Percentiles rank a stretch among this genome's conserved stretches.
phyloP scores from a whole-genome alignment of 2,888 invertebrate genomes.

The Ochropleura leucogaster region DNA sequence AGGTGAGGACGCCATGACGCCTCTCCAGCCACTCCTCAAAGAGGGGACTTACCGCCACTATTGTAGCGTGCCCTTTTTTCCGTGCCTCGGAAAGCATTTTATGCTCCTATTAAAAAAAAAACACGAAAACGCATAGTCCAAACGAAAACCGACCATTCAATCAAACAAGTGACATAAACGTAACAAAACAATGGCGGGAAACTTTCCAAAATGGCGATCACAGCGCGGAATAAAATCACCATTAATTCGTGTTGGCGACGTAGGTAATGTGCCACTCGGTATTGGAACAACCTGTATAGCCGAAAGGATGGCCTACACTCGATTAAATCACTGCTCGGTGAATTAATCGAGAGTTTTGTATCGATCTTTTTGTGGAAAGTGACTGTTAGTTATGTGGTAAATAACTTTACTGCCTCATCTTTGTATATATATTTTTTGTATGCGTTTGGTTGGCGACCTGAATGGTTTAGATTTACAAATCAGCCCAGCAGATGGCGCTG shows the following conservation, averaged over 20 bases:
- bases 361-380: slow-evolving; percentile 41
- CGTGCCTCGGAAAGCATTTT: no score
- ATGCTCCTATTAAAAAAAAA: no score
- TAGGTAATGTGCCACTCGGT: slow-evolving; percentile 85
- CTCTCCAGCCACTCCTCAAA: no score
- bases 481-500: no score
- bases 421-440: no score
- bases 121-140: slow-evolving; percentile 29
- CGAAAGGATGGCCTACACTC: slow-evolving; percentile 61
- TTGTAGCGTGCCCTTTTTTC: no score
- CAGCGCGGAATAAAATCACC: slow-evolving; percentile 83
- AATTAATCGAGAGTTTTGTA: slow-evolving; percentile 62
- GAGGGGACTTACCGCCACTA: no score
- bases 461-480: no score
- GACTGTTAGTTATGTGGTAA: background rate
- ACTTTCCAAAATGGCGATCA: slow-evolving; percentile 63
- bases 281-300: slow-evolving; percentile 83
- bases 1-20: no score
- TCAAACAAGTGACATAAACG: slow-evolving; percentile 54
- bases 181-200: slow-evolving; percentile 64
- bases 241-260: slow-evolving; percentile 88
- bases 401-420: no score
- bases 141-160: slow-evolving; percentile 57
- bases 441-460: no score
- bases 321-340: slow-evolving; percentile 55